phyloP scores from a whole-genome alignment of 2,797 vertebrate species.

The Anabacerthia variegaticeps region DNA sequence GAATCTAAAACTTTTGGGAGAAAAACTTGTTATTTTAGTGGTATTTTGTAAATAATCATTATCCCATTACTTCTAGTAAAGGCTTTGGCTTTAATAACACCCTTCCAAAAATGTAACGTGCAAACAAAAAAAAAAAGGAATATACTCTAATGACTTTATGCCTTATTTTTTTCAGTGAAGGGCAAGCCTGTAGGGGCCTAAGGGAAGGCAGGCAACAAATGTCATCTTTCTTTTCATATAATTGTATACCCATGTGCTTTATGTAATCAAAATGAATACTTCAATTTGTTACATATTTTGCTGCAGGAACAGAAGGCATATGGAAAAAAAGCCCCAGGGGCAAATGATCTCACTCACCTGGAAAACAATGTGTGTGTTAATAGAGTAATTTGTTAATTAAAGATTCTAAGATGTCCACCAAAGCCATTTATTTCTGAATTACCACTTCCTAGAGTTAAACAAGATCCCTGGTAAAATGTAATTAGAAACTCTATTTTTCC shows the following conservation, averaged over 20 bases:
- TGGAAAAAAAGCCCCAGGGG: constrained; percentile 43
- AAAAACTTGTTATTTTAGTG: not conserved
- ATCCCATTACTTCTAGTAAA: not conserved
- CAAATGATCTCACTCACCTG: constrained; percentile 64
- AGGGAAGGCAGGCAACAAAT: constrained; percentile 35
- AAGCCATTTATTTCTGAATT: constrained; percentile 64
- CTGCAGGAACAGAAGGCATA: constrained; percentile 60
- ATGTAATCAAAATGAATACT: constrained; percentile 64
- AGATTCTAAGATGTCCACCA: constrained; percentile 52
- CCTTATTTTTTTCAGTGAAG: constrained; percentile 20
- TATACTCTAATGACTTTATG: not conserved
- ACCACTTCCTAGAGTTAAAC: constrained; percentile 40
- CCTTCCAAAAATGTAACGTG: not conserved
- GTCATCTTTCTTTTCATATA: constrained; percentile 41
- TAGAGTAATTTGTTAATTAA: constrained; percentile 72
- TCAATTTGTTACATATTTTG: constrained; percentile 43
- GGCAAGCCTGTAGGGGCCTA: not conserved
- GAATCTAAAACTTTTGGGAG: not conserved
- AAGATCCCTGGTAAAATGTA: constrained; percentile 23
- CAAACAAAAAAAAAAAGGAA: not conserved
- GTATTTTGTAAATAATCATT: not conserved
- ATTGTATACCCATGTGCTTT: constrained; percentile 42
- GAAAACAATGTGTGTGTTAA: constrained; percentile 57
- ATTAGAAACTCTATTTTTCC: constrained; percentile 49
- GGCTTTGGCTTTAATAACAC: not conserved